These are phyloP conservation scores for Tryphoninae sp. DNA, from an alignment of 2,888 invertebrate species.

Conservation along the genomic window DNA sequence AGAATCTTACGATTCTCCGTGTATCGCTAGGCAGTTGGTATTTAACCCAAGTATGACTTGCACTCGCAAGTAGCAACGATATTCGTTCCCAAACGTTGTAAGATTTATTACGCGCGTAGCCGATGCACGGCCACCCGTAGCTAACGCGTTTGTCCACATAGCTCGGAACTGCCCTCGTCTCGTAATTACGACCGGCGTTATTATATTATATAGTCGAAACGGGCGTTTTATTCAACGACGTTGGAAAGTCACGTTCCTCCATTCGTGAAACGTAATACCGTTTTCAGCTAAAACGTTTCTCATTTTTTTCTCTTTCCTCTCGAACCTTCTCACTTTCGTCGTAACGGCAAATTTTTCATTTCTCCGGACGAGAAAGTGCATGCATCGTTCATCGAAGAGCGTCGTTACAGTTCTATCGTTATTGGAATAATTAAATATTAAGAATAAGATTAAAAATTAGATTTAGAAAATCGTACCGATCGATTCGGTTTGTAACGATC, in stretches of 20 bases:
- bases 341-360: background rate
- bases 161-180: background rate
- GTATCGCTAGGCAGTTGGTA: background rate
- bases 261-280: background rate
- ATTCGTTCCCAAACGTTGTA: background rate
- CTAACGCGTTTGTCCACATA: background rate
- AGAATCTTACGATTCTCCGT: background rate
- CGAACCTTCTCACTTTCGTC: background rate
- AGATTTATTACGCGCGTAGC: background rate
- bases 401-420: background rate
- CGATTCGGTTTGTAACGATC: slow-evolving; percentile 6
- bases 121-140: too few relatives aligned
- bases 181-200: background rate
- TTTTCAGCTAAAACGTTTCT: background rate
- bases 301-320: background rate
- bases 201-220: background rate
- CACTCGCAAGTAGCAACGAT: background rate
- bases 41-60: slow-evolving; percentile 23
- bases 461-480: background rate
- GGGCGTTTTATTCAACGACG: background rate
- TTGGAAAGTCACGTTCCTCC: slow-evolving; percentile 2
- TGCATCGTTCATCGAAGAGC: background rate
- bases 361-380: background rate
- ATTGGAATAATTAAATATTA: background rate
- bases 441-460: background rate